phyloP scores from a whole-genome alignment of 2,113 vertebrate species.

The Grammomys surdaster region DNA sequence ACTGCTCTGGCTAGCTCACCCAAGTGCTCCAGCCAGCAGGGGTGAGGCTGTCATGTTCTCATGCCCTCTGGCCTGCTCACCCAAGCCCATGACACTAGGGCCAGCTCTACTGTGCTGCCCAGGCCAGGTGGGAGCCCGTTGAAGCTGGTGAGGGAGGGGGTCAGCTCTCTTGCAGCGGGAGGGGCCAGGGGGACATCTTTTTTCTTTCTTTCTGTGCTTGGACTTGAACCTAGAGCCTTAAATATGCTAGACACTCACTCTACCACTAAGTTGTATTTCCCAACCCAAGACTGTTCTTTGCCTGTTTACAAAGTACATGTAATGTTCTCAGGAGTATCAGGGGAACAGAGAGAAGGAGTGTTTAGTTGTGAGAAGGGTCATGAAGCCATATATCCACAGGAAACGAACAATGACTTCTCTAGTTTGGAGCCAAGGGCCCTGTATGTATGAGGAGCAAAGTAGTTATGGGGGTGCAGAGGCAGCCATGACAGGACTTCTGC shows the following conservation, averaged over 20 bases:
- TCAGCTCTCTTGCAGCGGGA: too few species aligned
- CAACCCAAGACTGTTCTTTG: background rate
- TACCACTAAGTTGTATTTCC: background rate
- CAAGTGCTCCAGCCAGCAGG: too few species aligned
- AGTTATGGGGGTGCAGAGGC: background rate
- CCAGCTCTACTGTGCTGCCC: too few species aligned
- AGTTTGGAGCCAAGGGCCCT: slow-evolving; percentile 31
- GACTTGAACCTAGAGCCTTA: background rate
- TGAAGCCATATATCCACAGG: background rate
- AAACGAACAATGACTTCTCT: background rate
- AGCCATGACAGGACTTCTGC: background rate
- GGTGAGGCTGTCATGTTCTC: too few species aligned
- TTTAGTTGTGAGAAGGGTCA: background rate
- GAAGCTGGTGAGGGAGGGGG: too few species aligned
- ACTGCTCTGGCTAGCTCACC: too few species aligned
- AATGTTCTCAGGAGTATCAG: background rate
- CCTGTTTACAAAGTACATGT: background rate
- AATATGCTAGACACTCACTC: background rate
- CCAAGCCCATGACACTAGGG: too few species aligned
- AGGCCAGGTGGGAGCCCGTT: too few species aligned
- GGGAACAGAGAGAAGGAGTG: background rate
- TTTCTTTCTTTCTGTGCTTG: background rate
- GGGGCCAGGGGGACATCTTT: background rate
- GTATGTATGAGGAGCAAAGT: background rate
- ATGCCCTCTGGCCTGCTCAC: too few species aligned